phyloP scores from a whole-genome alignment of 2,113 vertebrate species.

The Ceuthmochares aereus region DNA sequence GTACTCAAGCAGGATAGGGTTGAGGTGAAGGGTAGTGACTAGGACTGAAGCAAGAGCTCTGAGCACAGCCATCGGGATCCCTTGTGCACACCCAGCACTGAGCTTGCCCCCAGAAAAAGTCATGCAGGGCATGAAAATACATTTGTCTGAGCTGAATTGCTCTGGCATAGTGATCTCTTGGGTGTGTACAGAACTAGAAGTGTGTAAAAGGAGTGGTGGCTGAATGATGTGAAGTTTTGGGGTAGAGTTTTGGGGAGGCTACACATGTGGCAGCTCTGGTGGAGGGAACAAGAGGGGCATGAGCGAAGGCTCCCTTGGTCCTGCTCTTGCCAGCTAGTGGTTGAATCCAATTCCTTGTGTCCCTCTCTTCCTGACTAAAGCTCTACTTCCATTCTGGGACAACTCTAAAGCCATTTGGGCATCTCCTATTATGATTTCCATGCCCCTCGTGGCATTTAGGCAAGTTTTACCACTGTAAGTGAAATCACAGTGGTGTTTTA shows the following conservation, averaged over 20 bases:
- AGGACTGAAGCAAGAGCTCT: background rate
- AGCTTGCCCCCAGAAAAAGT: background rate
- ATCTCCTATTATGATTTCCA: background rate
- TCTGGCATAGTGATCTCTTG: background rate
- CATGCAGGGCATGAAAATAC: background rate
- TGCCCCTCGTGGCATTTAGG: background rate
- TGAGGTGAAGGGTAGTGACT: background rate
- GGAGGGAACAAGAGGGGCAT: background rate
- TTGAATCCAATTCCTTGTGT: background rate
- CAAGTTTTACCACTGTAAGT: background rate
- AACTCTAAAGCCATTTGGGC: background rate
- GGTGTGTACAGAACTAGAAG: rapidly evolving
- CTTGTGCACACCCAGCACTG: rapidly evolving
- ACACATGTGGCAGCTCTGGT: background rate
- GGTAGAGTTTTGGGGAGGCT: no score
- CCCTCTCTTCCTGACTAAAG: background rate
- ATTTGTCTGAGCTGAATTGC: background rate
- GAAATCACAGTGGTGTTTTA: background rate
- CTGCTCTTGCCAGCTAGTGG: background rate
- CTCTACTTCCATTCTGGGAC: background rate
- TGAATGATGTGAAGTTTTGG: background rate
- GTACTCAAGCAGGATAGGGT: background rate
- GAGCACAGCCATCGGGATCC: background rate
- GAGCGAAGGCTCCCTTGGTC: background rate
- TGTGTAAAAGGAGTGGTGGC: background rate